Conservation (phyloP, 2,113 vertebrate species). For the Centropristis striata region DNA sequence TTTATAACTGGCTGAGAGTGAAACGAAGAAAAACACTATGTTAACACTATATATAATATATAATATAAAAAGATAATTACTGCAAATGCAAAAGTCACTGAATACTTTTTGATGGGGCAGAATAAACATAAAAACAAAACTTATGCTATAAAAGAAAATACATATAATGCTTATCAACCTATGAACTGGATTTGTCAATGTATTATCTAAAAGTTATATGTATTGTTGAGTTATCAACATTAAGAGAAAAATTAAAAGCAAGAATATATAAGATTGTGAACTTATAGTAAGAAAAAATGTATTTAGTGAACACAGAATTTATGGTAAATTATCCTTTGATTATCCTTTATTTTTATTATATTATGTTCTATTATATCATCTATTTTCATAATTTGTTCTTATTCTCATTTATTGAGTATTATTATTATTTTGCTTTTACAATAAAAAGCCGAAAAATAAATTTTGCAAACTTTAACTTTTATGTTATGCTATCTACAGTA, state of each 20-base stretch:
- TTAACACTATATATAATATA: too few relatives aligned
- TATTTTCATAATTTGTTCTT: neutral
- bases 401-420: neutral
- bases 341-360: too few relatives aligned
- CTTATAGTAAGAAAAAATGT: neutral
- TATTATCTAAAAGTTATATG: neutral
- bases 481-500: neutral
- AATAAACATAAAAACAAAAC: neutral
- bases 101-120: neutral
- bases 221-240: neutral
- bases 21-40: neutral
- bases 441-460: neutral
- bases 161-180: too few relatives aligned
- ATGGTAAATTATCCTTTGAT: neutral
- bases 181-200: too few relatives aligned
- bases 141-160: neutral
- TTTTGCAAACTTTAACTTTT: conserved; percentile 12
- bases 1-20: neutral
- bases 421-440: conserved; percentile 17
- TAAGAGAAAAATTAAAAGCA: neutral
- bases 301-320: neutral
- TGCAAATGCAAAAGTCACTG: neutral
- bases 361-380: neutral
- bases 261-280: neutral
- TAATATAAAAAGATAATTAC: neutral